Percentiles rank a stretch among this genome's conserved stretches.
These are phyloP conservation scores for Darevskia mixta DNA, from an alignment of 2,797 vertebrate genomes.

Conservation along the genomic window DNA sequence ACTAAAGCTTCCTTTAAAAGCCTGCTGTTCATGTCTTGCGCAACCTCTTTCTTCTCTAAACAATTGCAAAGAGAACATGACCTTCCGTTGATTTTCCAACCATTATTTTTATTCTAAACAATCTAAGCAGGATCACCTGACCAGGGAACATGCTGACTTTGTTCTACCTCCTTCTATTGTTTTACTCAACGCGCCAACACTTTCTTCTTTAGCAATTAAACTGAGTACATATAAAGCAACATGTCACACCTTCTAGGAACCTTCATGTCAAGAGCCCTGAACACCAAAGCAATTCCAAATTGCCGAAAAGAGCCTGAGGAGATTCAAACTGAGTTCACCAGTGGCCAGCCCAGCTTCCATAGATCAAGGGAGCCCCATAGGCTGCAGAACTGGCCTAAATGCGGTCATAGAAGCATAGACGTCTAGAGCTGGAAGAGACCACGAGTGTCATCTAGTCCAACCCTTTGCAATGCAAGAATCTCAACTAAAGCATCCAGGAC, in stretches of 20 bases:
- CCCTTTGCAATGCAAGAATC: too few relatives aligned
- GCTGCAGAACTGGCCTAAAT: background rate
- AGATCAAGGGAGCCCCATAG: background rate
- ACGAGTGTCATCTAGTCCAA: too few relatives aligned
- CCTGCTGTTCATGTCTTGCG: background rate
- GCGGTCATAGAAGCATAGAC: too few relatives aligned
- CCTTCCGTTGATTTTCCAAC: background rate
- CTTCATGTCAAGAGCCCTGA: background rate
- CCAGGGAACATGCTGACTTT: constrained; percentile 14
- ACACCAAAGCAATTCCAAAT: background rate
- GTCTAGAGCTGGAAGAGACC: too few relatives aligned
- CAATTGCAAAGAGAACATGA: constrained; percentile 10
- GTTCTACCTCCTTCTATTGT: background rate
- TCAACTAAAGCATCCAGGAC: too few relatives aligned
- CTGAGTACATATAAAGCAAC: background rate
- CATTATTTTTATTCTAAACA: constrained; percentile 15
- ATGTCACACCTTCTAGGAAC: too few relatives aligned
- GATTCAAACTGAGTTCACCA: background rate
- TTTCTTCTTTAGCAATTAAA: background rate
- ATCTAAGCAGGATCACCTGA: background rate
- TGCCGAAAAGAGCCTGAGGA: background rate
- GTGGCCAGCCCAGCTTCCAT: background rate
- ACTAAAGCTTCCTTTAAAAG: constrained; percentile 13
- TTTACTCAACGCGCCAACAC: background rate
- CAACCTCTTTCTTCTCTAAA: constrained; percentile 1